These are phyloP conservation scores for Leucoraja erinaceus DNA, from an alignment of 2,113 vertebrate genomes.

Conservation along the genomic window DNA sequence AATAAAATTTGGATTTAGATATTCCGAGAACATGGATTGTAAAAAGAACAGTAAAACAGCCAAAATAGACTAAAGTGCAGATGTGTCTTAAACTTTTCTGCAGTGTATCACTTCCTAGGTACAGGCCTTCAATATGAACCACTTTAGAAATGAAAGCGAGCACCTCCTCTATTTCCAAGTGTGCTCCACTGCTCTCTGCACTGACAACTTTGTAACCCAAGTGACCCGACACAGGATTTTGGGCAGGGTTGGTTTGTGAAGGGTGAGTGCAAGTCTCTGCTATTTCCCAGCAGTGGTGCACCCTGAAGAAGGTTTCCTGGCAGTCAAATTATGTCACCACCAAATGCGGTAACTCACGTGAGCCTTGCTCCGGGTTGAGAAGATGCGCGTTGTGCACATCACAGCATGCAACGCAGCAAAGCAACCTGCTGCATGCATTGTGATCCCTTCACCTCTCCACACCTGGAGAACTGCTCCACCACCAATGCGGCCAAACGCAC, in stretches of 20 bases:
- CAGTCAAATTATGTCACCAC: not conserved
- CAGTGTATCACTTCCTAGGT: not conserved
- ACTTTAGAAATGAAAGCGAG: not conserved
- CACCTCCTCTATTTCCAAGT: not conserved
- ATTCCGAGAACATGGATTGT: too few species aligned
- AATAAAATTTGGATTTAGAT: too few species aligned
- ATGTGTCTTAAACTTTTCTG: too few species aligned
- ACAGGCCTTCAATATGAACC: not conserved
- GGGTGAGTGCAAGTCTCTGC: not conserved
- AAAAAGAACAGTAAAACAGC: too few species aligned
- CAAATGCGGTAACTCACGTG: not conserved
- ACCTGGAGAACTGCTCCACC: not conserved
- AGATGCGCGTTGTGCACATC: not conserved
- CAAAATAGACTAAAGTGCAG: too few species aligned
- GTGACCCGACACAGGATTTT: not conserved
- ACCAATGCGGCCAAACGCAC: not conserved
- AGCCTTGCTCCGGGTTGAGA: not conserved
- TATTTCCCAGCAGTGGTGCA: not conserved
- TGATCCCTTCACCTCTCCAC: not conserved
- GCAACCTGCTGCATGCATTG: too few species aligned
- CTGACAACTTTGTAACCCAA: not conserved
- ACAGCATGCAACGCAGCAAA: not conserved
- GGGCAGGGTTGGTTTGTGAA: not conserved
- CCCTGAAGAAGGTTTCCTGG: not conserved
- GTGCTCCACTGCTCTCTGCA: not conserved